Evolutionary conservation across 2,888 invertebrate genomes (phyloP), one percentile per base, ranked within the genome.

Genomic region (Ophioninae sp.): DNA sequence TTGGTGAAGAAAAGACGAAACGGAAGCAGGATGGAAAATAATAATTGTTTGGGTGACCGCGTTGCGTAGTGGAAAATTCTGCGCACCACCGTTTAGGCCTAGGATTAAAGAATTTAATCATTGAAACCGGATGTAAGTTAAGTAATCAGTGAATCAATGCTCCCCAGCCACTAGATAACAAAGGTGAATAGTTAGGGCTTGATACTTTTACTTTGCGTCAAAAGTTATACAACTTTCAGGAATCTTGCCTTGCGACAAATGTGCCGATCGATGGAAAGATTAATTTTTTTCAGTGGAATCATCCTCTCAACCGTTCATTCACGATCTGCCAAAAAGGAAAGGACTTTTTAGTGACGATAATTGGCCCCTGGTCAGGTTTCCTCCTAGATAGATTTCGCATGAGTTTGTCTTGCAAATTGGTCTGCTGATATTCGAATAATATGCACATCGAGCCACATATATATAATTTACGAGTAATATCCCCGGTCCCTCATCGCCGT

Each of bases 1-100:
- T 59, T 72, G 37, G 76, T 81, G 75, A 75, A 65, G 44, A 75
- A 20, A 21, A 65, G 50, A 10, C 17, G 13, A 17, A 50, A 50
- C 13, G 50, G 50, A 50, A 50, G 13, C 2, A 50, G 13, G 13
- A 17, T 50, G 3, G 3, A 50, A 2, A 50, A 50, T 50, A 50
- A 13, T 13, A 50, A 17, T 17, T 50, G 50, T 50, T 17, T 50
- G 3, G 50, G 6, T 10, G 17, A 17, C 17, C 50, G 8, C 0
- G 6, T 50, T 50, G 10, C 50, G 10, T 50, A 50, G 13, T 10
- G 17, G 10, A 44, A 30, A 2, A 10, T 44, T 44, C 44, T 44
- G 44, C 10, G 10, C 30, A 30, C 2, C 3, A 30, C 30, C 3
- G 3, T 30, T 30, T 30, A 30, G 30, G 3, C 30, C 30, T 30